Evolutionary conservation across 1,140 invertebrate species (phyloP).

Genomic region (Euglossa dilemma): DNA sequence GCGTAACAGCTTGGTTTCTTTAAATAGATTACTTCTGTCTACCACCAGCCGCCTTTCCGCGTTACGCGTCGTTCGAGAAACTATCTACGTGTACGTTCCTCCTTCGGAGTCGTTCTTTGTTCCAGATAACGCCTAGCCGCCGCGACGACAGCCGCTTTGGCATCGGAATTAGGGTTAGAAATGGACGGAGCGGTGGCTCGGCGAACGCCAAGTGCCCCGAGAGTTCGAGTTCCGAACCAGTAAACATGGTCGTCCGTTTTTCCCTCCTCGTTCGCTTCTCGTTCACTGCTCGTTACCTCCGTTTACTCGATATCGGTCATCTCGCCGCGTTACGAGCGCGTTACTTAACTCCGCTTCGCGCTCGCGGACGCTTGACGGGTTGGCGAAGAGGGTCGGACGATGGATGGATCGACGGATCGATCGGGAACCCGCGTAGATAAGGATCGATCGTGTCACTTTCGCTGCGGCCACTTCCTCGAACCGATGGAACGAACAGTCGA

Average conservation of each 20-base stretch:
- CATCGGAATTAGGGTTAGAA: neutral
- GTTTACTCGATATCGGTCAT: neutral
- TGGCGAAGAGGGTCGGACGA: no score
- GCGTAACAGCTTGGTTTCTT: neutral
- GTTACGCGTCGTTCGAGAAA: neutral
- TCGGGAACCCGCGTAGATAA: neutral
- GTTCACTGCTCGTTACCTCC: neutral
- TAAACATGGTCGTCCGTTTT: neutral
- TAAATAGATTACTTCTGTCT: neutral
- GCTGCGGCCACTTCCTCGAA: neutral
- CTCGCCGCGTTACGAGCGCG: no score
- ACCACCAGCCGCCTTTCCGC: neutral
- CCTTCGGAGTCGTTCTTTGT: neutral
- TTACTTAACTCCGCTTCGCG: no score
- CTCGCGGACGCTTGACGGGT: no score
- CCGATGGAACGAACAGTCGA: neutral
- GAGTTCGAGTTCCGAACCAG: conserved; percentile 18
- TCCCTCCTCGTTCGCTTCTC: neutral
- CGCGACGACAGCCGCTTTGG: neutral
- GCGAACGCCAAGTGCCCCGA: neutral
- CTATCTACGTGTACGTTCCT: neutral
- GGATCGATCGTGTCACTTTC: neutral
- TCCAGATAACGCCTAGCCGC: neutral
- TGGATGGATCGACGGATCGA: neutral
- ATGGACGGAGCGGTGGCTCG: neutral